A percentile compares a stretch with the other conserved stretches of the same genome.
phyloP scores from a whole-genome alignment of 2,797 vertebrate species.

The Mus spretus region DNA sequence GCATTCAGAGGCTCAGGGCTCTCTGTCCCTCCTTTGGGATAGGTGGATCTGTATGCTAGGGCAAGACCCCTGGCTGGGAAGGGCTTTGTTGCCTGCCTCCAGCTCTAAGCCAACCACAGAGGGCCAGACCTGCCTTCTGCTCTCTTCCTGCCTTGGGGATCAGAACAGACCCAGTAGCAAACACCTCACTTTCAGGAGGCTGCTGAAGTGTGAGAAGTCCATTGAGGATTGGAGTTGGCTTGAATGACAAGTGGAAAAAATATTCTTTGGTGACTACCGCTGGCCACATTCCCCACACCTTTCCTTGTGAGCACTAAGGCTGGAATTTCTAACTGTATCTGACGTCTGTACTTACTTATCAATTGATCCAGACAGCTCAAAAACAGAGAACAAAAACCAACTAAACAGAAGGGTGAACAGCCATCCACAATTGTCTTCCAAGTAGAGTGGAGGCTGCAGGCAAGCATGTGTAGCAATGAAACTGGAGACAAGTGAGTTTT shows the following conservation, averaged over 20 bases:
- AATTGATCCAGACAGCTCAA: background rate
- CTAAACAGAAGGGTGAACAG: background rate
- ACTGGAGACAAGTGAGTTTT: background rate
- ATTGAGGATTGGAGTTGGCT: background rate
- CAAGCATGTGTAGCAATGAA: slow-evolving; percentile 28
- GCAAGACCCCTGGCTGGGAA: background rate
- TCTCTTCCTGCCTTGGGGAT: background rate
- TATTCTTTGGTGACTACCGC: background rate
- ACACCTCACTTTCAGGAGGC: background rate
- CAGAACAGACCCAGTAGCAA: background rate
- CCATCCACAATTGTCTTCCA: slow-evolving; percentile 33
- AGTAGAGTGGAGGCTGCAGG: background rate
- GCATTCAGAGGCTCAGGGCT: background rate
- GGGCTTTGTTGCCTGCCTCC: background rate
- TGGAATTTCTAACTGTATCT: background rate
- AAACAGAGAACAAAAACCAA: background rate
- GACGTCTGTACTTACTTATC: slow-evolving; percentile 29
- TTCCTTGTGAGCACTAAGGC: background rate
- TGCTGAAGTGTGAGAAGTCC: background rate
- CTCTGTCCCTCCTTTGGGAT: background rate
- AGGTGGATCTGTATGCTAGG: background rate
- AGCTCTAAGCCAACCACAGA: too few relatives aligned
- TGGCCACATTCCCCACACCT: background rate
- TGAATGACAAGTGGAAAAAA: background rate
- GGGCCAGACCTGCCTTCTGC: background rate